Evolutionary conservation across 53 echinoderm and acorn worm genomes (phyloP).

Genomic region (Mesocentrotus franciscanus): DNA sequence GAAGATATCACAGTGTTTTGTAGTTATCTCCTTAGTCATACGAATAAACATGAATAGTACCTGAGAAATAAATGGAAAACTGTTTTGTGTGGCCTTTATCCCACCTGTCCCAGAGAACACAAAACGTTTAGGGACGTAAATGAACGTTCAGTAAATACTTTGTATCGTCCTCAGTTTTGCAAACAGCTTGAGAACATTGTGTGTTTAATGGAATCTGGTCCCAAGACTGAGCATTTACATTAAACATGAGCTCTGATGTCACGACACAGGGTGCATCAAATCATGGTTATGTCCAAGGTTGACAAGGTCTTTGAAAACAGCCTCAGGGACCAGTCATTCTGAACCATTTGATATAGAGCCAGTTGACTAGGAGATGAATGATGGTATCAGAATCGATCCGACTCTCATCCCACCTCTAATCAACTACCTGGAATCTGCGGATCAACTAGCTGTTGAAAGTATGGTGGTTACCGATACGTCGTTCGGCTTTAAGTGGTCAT

Average conservation of each 20-base stretch:
- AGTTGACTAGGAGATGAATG: slow-evolving; percentile 54
- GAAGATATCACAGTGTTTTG: too few species aligned
- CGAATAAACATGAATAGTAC: not conserved
- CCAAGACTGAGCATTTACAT: not conserved
- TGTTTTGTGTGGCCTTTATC: not conserved
- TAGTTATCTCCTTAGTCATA: not conserved
- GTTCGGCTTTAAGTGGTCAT: not conserved
- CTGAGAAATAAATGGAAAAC: too few species aligned
- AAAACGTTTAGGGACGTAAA: too few species aligned
- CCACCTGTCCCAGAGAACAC: too few species aligned
- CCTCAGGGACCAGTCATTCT: slow-evolving; percentile 7
- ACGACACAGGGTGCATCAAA: not conserved
- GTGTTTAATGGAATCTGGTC: not conserved
- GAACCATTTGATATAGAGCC: slow-evolving; percentile 34
- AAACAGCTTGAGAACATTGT: too few species aligned
- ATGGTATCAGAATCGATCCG: slow-evolving; percentile 17
- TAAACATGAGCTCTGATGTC: not conserved
- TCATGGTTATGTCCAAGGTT: not conserved
- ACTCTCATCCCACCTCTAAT: slow-evolving; percentile 40
- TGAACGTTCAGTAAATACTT: too few species aligned
- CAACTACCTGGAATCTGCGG: slow-evolving; percentile 19
- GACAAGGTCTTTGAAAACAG: slow-evolving; percentile 45
- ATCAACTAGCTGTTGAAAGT: slow-evolving; percentile 35
- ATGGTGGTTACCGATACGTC: not conserved
- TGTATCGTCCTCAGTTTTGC: too few species aligned